A percentile compares a stretch with the other conserved stretches of the same genome.
Conservation (phyloP, 2,888 invertebrate species). For the Eurois occulta region DNA sequence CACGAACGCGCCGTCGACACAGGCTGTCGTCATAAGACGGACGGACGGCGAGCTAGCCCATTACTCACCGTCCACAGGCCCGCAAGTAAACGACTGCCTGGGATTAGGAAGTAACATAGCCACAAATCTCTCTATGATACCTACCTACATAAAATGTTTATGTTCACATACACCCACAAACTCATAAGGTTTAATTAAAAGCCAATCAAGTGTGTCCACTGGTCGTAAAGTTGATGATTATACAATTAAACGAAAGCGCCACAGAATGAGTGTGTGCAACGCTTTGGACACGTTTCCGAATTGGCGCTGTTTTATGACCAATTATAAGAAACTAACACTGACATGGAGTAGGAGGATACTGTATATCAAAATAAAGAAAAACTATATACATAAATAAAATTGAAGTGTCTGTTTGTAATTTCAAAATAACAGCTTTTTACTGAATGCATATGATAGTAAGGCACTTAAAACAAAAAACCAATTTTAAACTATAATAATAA, state of each 20-base stretch:
- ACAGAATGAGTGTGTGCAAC: slow-evolving; percentile 11
- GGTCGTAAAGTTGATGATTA: slow-evolving; percentile 59
- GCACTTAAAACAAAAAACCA: no score
- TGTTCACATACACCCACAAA: slow-evolving; percentile 16
- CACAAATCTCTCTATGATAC: not conserved
- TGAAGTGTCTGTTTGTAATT: no score
- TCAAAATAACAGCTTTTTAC: no score
- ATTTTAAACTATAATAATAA: no score
- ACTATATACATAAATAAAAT: no score
- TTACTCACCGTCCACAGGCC: no score
- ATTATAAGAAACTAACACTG: slow-evolving; percentile 43
- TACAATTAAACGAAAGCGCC: slow-evolving; percentile 41
- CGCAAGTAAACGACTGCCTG: not conserved
- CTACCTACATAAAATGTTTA: slow-evolving; percentile 4
- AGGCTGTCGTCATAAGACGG: no score
- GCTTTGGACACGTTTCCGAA: slow-evolving; percentile 42
- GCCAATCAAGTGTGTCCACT: slow-evolving; percentile 54
- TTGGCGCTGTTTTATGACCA: slow-evolving; percentile 53
- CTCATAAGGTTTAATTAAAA: slow-evolving; percentile 55
- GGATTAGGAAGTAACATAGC: not conserved
- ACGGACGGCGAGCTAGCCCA: no score
- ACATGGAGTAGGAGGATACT: slow-evolving; percentile 28
- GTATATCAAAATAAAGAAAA: not conserved
- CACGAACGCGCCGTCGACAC: no score
- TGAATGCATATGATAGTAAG: no score